Conservation (phyloP, 2,113 vertebrate genomes). For the Fulica atra region DNA sequence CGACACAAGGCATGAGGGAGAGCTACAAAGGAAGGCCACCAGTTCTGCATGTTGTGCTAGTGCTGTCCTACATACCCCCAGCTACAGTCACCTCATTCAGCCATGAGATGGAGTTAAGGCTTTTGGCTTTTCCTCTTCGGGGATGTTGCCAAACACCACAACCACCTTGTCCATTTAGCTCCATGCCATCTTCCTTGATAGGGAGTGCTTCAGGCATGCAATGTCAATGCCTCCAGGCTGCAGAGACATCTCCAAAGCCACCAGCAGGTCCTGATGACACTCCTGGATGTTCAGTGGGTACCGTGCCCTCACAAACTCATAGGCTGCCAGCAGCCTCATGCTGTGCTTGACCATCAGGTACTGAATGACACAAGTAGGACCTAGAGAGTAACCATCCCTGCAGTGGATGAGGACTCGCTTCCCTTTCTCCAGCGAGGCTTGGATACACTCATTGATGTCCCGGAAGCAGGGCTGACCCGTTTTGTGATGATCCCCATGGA, state of each 20-base stretch:
- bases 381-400: slow-evolving; percentile 79
- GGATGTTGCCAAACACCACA: background rate
- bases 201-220: slow-evolving; percentile 77
- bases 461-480: slow-evolving; percentile 76
- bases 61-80: background rate
- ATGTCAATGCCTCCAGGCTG: slow-evolving; percentile 72
- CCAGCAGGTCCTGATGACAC: slow-evolving; percentile 79
- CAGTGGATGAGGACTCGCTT: slow-evolving; percentile 83
- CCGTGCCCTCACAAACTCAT: slow-evolving; percentile 75
- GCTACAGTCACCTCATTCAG: background rate
- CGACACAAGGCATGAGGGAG: background rate
- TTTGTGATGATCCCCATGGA: slow-evolving; percentile 9
- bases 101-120: background rate
- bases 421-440: slow-evolving; percentile 76
- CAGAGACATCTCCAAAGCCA: slow-evolving; percentile 79
- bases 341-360: slow-evolving; percentile 83
- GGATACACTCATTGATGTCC: slow-evolving; percentile 81
- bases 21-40: background rate
- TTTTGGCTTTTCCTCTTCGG: background rate
- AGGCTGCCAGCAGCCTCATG: slow-evolving; percentile 81
- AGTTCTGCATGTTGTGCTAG: background rate
- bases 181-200: slow-evolving; percentile 80
- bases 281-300: slow-evolving; percentile 80
- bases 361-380: slow-evolving; percentile 77
- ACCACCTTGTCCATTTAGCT: slow-evolving; percentile 44